phyloP scores from a whole-genome alignment of 2,113 vertebrate genomes.

The Actenoides hombroni region DNA sequence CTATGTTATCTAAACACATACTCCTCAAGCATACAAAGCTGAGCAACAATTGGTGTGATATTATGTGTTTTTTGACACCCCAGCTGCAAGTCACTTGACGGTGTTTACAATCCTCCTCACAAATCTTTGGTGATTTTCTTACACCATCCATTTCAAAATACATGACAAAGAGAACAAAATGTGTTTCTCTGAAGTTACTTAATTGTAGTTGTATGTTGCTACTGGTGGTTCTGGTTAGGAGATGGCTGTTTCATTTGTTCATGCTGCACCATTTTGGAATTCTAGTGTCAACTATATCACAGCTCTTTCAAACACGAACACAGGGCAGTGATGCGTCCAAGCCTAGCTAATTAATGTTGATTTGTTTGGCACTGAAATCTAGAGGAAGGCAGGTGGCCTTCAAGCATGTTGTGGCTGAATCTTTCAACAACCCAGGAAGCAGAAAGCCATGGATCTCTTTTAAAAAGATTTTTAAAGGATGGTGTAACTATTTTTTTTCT shows the following conservation, averaged over 20 bases:
- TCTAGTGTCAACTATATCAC: not conserved
- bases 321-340: not conserved
- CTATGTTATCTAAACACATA: no score
- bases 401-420: not conserved
- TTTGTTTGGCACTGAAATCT: no score
- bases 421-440: not conserved
- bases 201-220: accelerated
- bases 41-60: no score
- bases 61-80: no score
- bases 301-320: not conserved
- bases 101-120: no score
- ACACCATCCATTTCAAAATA: not conserved
- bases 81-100: no score
- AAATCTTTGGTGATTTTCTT: no score
- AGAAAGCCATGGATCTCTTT: not conserved
- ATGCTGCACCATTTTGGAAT: not conserved
- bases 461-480: not conserved
- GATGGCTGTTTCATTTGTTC: not conserved
- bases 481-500: not conserved
- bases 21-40: no score
- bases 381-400: not conserved
- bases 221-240: not conserved
- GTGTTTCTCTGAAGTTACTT: not conserved
- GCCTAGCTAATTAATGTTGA: not conserved
- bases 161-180: not conserved